phyloP scores from a whole-genome alignment of 2,113 vertebrate species.

The Macrotis lagotis region DNA sequence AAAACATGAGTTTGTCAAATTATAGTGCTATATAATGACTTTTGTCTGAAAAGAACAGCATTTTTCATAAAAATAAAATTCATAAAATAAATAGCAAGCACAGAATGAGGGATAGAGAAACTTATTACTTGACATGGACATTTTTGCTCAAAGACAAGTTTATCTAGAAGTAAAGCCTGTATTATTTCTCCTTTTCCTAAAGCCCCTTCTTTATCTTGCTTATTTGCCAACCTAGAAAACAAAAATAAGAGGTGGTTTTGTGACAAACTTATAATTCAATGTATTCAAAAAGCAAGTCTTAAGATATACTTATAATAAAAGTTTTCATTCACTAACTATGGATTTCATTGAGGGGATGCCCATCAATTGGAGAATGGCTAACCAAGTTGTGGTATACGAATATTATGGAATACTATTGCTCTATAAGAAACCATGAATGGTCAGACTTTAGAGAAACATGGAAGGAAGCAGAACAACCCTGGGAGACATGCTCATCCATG shows the following conservation, averaged over 20 bases:
- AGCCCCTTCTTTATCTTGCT: slow-evolving; percentile 95
- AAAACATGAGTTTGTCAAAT: background rate
- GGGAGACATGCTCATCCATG: too few relatives aligned
- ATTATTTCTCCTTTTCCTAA: slow-evolving; percentile 94
- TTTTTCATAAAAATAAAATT: background rate
- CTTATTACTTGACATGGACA: slow-evolving; percentile 96
- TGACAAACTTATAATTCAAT: slow-evolving; percentile 19
- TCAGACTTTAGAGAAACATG: too few relatives aligned
- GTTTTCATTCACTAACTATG: slow-evolving; percentile 6
- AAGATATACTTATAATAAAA: slow-evolving; percentile 10
- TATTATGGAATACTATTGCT: too few relatives aligned
- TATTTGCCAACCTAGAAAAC: slow-evolving; percentile 92
- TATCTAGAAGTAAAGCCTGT: slow-evolving; percentile 94
- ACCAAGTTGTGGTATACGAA: too few relatives aligned
- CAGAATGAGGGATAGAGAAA: slow-evolving; percentile 53
- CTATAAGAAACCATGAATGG: too few relatives aligned
- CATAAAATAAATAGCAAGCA: background rate
- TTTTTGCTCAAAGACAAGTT: slow-evolving; percentile 95
- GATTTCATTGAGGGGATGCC: too few relatives aligned
- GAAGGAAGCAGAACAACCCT: too few relatives aligned
- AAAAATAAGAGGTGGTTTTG: slow-evolving; percentile 46
- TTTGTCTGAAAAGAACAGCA: background rate
- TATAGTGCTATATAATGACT: background rate
- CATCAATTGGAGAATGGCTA: too few relatives aligned
- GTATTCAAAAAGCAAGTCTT: slow-evolving; percentile 18